Evolutionary conservation across 2,113 vertebrate genomes (phyloP).

Genomic region (Hemiprocne comata): DNA sequence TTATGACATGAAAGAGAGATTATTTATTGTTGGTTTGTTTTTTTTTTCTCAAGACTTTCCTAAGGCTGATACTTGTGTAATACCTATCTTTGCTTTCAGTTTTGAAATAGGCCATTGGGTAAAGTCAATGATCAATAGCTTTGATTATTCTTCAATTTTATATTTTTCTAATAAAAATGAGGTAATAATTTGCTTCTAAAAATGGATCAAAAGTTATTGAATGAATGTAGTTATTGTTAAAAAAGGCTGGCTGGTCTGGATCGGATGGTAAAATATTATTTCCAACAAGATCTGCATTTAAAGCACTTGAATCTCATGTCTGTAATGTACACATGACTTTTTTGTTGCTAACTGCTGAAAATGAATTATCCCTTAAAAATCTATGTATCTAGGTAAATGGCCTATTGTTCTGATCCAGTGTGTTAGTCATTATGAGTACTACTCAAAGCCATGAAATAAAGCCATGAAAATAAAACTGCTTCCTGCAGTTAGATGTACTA

Average conservation of each 20-base stretch:
- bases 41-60: background rate
- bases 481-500: background rate
- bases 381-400: background rate
- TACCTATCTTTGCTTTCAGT: background rate
- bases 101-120: background rate
- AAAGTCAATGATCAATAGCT: background rate
- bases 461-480: background rate
- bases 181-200: background rate
- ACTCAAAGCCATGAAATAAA: too few species aligned
- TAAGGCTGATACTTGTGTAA: background rate
- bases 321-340: background rate
- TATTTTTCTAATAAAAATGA: background rate
- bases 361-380: background rate
- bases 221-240: background rate
- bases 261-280: background rate
- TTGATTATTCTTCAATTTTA: background rate
- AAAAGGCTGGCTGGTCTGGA: background rate
- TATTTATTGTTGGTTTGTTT: background rate
- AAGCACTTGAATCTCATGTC: background rate
- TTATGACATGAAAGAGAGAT: background rate
- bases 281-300: background rate
- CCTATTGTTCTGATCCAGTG: background rate
- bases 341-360: background rate
- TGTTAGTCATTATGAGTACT: background rate
- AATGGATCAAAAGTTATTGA: background rate